Percentiles rank a stretch among this genome's conserved stretches.
Evolutionary conservation across 1,140 invertebrate genomes (phyloP).

Genomic region (Amyelois transitella): DNA sequence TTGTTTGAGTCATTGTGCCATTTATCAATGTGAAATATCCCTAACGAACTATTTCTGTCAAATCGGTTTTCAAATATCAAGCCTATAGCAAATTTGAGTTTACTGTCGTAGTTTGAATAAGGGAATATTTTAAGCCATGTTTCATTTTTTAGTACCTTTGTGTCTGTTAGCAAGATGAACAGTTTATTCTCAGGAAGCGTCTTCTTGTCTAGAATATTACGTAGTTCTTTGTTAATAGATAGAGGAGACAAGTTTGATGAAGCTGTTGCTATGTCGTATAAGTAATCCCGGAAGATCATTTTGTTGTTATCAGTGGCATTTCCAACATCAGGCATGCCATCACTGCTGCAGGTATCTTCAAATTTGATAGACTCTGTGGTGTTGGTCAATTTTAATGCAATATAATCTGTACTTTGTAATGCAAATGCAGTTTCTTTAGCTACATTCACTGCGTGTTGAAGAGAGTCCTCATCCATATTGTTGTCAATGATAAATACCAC

Average conservation of each 20-base stretch:
- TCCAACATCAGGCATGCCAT: conserved; percentile 51
- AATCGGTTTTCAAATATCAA: conserved; percentile 47
- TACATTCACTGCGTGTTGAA: conserved; percentile 57
- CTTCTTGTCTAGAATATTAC: conserved; percentile 36
- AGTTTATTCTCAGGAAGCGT: conserved; percentile 46
- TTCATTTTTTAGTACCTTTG: conserved; percentile 54
- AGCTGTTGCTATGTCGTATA: conserved; percentile 43
- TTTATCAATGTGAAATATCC: conserved; percentile 57
- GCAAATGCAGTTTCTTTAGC: conserved; percentile 56
- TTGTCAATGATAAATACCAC: conserved; percentile 65
- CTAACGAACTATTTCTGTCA: conserved; percentile 49
- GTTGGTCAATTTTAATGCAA: conserved; percentile 60
- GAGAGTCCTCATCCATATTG: conserved; percentile 41
- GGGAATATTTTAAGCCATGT: conserved; percentile 58
- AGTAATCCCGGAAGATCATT: conserved; percentile 51
- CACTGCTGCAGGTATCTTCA: conserved; percentile 54
- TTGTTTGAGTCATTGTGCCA: conserved; percentile 57
- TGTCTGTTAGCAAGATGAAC: conserved; percentile 58
- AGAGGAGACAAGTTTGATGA: conserved; percentile 32
- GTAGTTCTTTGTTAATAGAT: conserved; percentile 46
- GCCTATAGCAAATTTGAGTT: conserved; percentile 52
- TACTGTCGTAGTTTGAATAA: conserved; percentile 28
- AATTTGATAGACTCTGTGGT: conserved; percentile 61
- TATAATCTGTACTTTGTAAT: conserved; percentile 49
- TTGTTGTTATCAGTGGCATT: conserved; percentile 67